Evolutionary conservation across 2,797 vertebrate genomes (phyloP).

Genomic region (Meriones psammophilus): DNA sequence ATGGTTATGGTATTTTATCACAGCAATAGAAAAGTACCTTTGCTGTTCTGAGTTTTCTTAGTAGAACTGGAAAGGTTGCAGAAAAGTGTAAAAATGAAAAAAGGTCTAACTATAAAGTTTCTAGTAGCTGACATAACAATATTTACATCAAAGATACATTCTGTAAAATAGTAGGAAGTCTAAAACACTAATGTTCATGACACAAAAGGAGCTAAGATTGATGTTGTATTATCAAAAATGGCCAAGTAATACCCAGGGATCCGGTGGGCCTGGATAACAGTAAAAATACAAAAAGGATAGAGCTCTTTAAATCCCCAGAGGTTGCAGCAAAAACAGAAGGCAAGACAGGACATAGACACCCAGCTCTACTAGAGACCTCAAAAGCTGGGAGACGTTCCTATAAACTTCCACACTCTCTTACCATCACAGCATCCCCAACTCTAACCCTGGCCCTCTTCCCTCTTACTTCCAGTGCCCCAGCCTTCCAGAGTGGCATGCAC

Average conservation of each 20-base stretch:
- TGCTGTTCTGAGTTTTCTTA: background rate
- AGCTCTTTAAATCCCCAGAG: background rate
- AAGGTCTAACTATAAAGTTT: background rate
- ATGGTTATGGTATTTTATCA: background rate
- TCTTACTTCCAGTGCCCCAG: too few relatives aligned
- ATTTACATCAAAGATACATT: background rate
- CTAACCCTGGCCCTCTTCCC: too few relatives aligned
- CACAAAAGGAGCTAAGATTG: slow-evolving; percentile 15
- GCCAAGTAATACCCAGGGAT: background rate
- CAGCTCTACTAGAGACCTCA: background rate
- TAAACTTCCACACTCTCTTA: too few relatives aligned
- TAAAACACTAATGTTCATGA: background rate
- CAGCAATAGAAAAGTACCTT: background rate
- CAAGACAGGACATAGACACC: background rate
- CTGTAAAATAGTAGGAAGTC: background rate
- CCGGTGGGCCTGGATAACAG: background rate
- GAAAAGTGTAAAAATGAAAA: background rate
- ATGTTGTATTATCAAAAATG: background rate
- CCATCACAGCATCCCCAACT: too few relatives aligned
- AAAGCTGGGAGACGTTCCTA: background rate
- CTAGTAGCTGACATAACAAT: background rate
- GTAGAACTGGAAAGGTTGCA: slow-evolving; percentile 7
- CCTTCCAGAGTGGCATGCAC: too few relatives aligned
- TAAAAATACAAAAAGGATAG: background rate
- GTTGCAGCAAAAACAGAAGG: background rate